Base-by-base conservation (phyloP, 2,113 vertebrate species). In the Brachirus orientalis region DNA sequence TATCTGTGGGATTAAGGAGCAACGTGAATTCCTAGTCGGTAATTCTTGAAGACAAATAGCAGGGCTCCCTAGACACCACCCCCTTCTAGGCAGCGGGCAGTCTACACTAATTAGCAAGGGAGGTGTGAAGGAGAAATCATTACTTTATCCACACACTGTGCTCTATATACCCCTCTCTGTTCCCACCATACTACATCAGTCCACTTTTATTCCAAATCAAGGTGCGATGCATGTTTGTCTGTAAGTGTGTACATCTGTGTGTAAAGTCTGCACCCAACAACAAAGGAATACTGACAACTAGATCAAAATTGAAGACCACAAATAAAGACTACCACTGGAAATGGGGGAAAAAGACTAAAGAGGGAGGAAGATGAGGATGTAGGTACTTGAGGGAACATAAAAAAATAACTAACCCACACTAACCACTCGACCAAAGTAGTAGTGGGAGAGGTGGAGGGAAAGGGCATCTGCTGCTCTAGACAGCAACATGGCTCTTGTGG, bases 41-140 rank as follows among this genome's bases (percentile, higher is more conserved):
- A 91, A 93, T 91, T 89, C 89, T 87, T 88, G 76, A 86, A 92
- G 89, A 92, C 91, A 93, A 92, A 93, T 90, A 92, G 81, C 87
- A 70, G 63, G 36, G 83, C 89, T 92, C 89, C 88, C 90, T 40
- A 78, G 88, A 89, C 80, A 66, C 86, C 45, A 13, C 86, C 86
- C 80, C 84, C 89, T 89, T 89, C 73, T 74, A 80, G 86, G 84
- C 85, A 86, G 84, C 81, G 84, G 87, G 89, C 87, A 86, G 81
- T 80, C 86, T 79, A 78, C 76, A 86, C 90, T 92, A 92, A 94
- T 94, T 93, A 94, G 88, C 83, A 89, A 79, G 87, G 86, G 91
- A 91, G 87, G 86, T 89, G 85, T 91, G 89, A 90, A 88, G 90
- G 88, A 89, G 89, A 90, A 92, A 91, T 91, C 89, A 90, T 90